phyloP scores from a whole-genome alignment of 2,797 vertebrate genomes.

The Manis javanica region DNA sequence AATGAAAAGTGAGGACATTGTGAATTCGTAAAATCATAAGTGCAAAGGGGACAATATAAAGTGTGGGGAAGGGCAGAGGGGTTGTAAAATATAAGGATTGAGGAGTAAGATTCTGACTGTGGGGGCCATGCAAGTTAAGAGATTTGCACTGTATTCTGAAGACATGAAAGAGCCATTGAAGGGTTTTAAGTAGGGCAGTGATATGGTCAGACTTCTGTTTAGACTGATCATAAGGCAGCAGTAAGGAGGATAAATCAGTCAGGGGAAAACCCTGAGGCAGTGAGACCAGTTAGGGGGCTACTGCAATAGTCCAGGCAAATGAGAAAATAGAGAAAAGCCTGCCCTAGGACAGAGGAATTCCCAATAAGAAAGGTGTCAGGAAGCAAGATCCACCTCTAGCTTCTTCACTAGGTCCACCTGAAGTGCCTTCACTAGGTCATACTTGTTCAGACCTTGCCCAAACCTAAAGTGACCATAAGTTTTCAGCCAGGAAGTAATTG shows the following conservation, averaged over 20 bases:
- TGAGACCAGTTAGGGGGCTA: not conserved
- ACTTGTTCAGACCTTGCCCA: conserved; percentile 22
- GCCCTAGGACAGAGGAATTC: not conserved
- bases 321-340: not conserved
- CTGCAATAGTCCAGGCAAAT: not conserved
- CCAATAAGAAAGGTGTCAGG: not conserved
- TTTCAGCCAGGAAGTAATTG: conserved; percentile 23
- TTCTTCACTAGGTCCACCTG: not conserved
- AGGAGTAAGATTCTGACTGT: not conserved
- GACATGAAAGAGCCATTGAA: not conserved
- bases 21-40: not conserved
- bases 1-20: not conserved
- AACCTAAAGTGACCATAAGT: not conserved
- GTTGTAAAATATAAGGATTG: not conserved
- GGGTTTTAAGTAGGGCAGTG: not conserved
- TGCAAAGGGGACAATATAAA: not conserved
- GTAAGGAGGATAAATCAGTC: not conserved
- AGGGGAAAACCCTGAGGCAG: not conserved
- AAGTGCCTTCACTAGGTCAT: not conserved
- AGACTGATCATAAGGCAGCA: conserved; percentile 5
- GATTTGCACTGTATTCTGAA: not conserved
- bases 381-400: not conserved
- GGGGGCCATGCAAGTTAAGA: not conserved
- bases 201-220: not conserved
- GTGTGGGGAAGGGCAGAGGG: too few species aligned